phyloP scores from a whole-genome alignment of 2,888 invertebrate genomes.

The Marronus borbonicus region DNA sequence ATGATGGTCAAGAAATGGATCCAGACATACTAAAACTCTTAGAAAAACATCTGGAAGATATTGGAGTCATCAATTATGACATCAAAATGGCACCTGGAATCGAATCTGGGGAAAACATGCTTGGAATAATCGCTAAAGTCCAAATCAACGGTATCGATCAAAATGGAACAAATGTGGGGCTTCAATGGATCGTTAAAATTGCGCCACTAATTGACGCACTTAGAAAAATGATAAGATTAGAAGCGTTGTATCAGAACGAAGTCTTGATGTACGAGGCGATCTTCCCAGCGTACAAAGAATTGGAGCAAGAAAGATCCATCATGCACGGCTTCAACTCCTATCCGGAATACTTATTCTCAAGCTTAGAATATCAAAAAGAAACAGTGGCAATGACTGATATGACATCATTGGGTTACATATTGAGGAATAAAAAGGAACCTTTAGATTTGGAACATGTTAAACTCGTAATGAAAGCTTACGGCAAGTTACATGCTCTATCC shows the following conservation, averaged over 20 bases:
- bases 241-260: constrained; percentile 59
- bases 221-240: constrained; percentile 58
- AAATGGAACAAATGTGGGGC: constrained; percentile 10
- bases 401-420: constrained; percentile 59
- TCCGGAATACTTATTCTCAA: constrained; percentile 54
- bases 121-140: constrained; percentile 58
- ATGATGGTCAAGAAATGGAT: constrained; percentile 5
- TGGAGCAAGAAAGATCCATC: constrained; percentile 56
- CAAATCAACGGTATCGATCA: constrained; percentile 50
- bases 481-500: constrained; percentile 61
- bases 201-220: constrained; percentile 57
- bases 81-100: constrained; percentile 54
- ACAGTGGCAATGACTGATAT: constrained; percentile 59
- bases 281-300: constrained; percentile 57
- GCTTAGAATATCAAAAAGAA: constrained; percentile 55
- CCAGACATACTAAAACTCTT: constrained; percentile 17
- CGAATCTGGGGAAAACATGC: constrained; percentile 61
- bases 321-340: constrained; percentile 52
- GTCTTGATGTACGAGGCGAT: constrained; percentile 59
- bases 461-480: constrained; percentile 60
- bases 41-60: constrained; percentile 18
- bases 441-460: constrained; percentile 60
- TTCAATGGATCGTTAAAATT: constrained; percentile 60
- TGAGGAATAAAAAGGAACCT: constrained; percentile 53
- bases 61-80: constrained; percentile 32